Base-by-base conservation (phyloP, 2,113 vertebrate species). In the Sander lucioperca region DNA sequence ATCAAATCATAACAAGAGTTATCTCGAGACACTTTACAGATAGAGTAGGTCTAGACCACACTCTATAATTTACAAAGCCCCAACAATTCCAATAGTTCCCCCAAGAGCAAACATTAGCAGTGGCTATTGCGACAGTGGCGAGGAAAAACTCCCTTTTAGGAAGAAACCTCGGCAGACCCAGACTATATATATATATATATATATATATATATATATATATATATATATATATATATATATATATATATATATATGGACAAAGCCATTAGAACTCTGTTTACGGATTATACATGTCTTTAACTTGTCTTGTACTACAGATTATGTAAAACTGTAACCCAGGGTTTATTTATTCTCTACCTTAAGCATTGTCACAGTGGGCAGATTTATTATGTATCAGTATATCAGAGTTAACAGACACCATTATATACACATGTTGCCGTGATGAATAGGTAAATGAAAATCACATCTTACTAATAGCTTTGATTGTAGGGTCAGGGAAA, bases 391-490 rank as follows among this genome's bases (percentile, higher is more conserved):
- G 13, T 53, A 74, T 81, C 66, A 69, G 59, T 80, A 33, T 65
- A 76, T 80, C 65, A 75, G 57, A 85, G 67, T 74, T 86, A 84
- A 83, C 70, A 33, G 68, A 27, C 27, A 27, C 27, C 80, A 53
- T 87, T 83, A 92, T 86, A 92, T 89, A 89, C 88, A 90, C 87
- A 92, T 77, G 86, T 93, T 87, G 54, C 81, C 53, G 87, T 95
- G 90, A 95, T 93, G 91, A 95, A 96, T 93, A 92, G 93, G 91
- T 93, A 95, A 92, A 94, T 95, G 88, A 94, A 95, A 94, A 89
- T 94, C 91, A 90, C 93, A 94, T 93, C 90, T 92, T 78, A 83
- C 77, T 92, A 92, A 95, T 93, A 86, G 86, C 92, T 68, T 57
- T 9, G n/a, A 57, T 54, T 71, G 50, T 23, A 61, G 79, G 74